A percentile compares a stretch with the other conserved stretches of the same genome.
phyloP scores from a whole-genome alignment of 1,140 invertebrate genomes.

The Drusus annulatus region DNA sequence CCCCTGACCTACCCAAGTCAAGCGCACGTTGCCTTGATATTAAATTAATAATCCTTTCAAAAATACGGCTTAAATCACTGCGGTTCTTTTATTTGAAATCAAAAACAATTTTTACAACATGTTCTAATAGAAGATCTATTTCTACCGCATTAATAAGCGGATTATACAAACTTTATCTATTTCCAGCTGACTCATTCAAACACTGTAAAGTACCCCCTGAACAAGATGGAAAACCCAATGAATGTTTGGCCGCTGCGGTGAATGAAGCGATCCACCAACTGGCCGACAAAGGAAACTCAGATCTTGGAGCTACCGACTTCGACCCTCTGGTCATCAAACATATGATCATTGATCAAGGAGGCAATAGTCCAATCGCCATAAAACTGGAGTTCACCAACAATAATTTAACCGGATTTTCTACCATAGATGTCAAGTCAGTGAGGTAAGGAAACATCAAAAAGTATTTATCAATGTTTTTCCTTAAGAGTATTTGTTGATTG shows the following conservation, averaged over 20 bases:
- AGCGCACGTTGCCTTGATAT: no score
- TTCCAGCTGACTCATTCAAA: constrained; percentile 49
- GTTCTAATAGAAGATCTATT: no score
- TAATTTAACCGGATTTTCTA: constrained; percentile 35
- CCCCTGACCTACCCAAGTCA: no score
- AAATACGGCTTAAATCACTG: no score
- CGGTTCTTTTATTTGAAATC: no score
- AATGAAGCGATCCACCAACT: constrained; percentile 39
- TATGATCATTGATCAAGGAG: constrained; percentile 51
- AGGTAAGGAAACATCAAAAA: constrained; percentile 33
- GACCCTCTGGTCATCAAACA: constrained; percentile 51
- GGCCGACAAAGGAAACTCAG: constrained; percentile 44
- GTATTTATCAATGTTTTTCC: no score
- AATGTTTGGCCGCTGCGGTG: constrained; percentile 47
- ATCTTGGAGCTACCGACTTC: constrained; percentile 43
- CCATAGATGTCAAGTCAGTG: constrained; percentile 29
- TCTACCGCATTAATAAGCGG: no score
- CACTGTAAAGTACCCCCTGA: constrained; percentile 52
- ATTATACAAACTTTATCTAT: not conserved
- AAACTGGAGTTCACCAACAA: constrained; percentile 51
- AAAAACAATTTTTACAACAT: no score
- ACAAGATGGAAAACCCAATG: constrained; percentile 52
- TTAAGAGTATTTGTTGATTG: no score
- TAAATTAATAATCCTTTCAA: no score
- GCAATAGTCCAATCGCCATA: constrained; percentile 48